These are phyloP conservation scores for Epistrophe eligans DNA, from an alignment of 2,888 invertebrate genomes.

Conservation along the genomic window DNA sequence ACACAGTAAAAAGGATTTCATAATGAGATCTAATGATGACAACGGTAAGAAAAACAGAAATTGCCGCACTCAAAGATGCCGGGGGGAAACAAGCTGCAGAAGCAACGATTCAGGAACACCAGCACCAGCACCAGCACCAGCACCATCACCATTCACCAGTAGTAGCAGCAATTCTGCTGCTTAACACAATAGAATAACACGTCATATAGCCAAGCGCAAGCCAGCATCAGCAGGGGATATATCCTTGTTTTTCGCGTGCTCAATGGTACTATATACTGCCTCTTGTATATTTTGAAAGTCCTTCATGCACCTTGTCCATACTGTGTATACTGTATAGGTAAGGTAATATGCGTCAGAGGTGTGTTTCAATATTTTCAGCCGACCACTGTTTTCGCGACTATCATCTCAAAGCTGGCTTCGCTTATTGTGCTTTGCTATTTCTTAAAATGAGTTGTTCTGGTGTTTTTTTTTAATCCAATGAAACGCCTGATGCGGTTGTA, in stretches of 20 bases:
- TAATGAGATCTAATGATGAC: constrained; percentile 78
- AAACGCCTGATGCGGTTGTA: background rate
- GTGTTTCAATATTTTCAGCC: constrained; percentile 67
- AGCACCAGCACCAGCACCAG: too few species aligned
- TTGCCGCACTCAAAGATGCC: constrained; percentile 48
- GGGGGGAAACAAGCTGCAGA: background rate
- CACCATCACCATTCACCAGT: too few species aligned
- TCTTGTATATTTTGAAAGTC: background rate
- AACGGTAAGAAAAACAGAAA: constrained; percentile 72
- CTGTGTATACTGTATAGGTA: background rate
- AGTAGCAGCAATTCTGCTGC: background rate
- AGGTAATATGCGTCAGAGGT: constrained; percentile 47
- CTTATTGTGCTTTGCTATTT: constrained; percentile 25
- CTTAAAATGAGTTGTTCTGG: constrained; percentile 47
- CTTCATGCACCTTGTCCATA: constrained; percentile 26
- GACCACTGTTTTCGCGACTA: constrained; percentile 57
- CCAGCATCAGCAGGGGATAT: constrained; percentile 28
- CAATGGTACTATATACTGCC: background rate
- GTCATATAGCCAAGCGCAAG: background rate
- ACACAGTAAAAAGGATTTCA: constrained; percentile 74
- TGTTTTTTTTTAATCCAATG: background rate
- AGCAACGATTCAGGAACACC: background rate
- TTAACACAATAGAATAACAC: constrained; percentile 49
- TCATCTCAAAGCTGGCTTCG: constrained; percentile 27
- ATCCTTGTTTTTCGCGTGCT: constrained; percentile 57